Evolutionary conservation across 2,113 vertebrate species (phyloP).

Genomic region (Nicator chloris): DNA sequence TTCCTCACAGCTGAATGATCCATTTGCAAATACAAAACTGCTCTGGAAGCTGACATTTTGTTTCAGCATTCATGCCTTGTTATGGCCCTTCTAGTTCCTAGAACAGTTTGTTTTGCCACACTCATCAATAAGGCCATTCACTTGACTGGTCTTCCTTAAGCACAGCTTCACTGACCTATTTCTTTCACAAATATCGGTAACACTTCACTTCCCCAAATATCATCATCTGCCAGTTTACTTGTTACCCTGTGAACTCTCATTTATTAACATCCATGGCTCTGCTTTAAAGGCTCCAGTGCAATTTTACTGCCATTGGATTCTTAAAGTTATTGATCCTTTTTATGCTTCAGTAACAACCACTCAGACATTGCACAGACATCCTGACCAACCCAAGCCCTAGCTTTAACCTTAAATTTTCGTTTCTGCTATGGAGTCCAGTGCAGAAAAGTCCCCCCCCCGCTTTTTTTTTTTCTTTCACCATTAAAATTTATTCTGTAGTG

Average conservation of each 20-base stretch:
- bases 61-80: background rate
- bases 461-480: background rate
- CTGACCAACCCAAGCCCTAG: background rate
- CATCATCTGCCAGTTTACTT: background rate
- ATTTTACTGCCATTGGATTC: background rate
- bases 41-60: background rate
- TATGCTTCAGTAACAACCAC: background rate
- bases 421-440: background rate
- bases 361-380: background rate
- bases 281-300: background rate
- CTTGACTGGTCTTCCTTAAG: background rate
- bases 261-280: background rate
- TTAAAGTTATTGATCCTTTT: background rate
- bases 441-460: background rate
- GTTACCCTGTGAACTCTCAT: background rate
- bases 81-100: background rate
- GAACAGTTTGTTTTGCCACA: background rate
- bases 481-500: background rate
- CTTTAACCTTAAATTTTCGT: background rate
- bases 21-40: background rate
- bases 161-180: background rate
- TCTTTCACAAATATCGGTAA: background rate
- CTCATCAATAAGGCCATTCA: background rate
- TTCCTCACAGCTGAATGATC: background rate
- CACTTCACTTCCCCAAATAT: background rate